phyloP scores from a whole-genome alignment of 2,113 vertebrate species.

The Vidua macroura region DNA sequence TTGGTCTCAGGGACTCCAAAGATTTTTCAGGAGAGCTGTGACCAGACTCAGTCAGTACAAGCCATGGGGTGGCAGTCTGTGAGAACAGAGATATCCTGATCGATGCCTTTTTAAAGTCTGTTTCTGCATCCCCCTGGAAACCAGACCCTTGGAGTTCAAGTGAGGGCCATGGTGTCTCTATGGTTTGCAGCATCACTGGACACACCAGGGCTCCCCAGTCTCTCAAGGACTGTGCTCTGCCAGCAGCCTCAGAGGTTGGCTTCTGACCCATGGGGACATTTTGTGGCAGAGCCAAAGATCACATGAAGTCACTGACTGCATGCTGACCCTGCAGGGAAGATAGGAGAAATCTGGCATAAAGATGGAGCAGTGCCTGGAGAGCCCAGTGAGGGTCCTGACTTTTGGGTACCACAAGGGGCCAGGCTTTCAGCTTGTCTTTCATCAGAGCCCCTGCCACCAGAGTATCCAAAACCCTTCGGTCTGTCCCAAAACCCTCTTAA shows the following conservation, averaged over 20 bases:
- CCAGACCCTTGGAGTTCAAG: neutral
- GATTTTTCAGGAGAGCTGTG: neutral
- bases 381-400: neutral
- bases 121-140: neutral
- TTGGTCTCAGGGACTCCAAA: neutral
- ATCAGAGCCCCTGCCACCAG: neutral
- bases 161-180: neutral
- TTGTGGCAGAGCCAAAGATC: neutral
- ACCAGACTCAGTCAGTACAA: neutral
- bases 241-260: neutral
- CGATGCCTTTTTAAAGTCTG: neutral
- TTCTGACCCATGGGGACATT: accelerated
- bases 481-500: neutral
- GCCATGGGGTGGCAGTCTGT: neutral
- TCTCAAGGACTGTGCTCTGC: neutral
- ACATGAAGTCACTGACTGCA: neutral
- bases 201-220: neutral
- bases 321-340: neutral
- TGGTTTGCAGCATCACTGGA: neutral
- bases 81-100: neutral
- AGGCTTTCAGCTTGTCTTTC: accelerated
- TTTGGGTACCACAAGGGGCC: accelerated
- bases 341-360: neutral
- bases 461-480: neutral
- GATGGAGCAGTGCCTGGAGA: neutral